Base-by-base conservation (phyloP, 2,113 vertebrate species). In the Etheostoma spectabile region DNA sequence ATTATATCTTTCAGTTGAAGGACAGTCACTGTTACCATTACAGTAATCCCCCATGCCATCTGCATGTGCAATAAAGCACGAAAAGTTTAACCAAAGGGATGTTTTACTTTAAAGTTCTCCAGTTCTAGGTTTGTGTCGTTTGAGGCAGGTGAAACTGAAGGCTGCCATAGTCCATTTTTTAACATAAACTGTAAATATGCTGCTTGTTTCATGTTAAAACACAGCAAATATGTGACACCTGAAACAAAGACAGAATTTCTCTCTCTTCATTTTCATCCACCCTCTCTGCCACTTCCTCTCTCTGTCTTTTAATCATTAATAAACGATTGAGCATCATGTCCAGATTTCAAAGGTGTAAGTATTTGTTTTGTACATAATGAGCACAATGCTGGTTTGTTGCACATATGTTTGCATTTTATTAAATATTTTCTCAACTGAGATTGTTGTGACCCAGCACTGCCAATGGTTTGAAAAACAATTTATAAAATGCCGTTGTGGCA, bases 191-290 rank as follows among this genome's bases (percentile, higher is more conserved):
- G 89, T 90, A 92, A 92, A 93, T 88, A 90, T 18, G 82, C 77
- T 46, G 63, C 73, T 75, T 91, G 90, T 93, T 89, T 91, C 51
- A 83, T 85, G 83, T 90, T 74, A 42, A 85, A 90, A 93, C 90
- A 92, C 74, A 79, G 83, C n/a, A 45, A 79, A 51, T 13, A n/a
- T 60, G 51, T 78, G 69, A 79, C 4, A 5, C 66, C 27, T 83
- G 60, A 84, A 60, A 63, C 67, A 59, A 67, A 68, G 30, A 64
- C 70, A 38, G 57, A 38, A 49, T 15, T 22, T 66, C 46, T 51
- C 67, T 52, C 16, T 62, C 71, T 59, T 38, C 22, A 27, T 61
- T 30, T 52, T 81, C 67, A 18, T 60, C 59, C 11, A 72, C 67
- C 5, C 16, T 63, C 22, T 68, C 67, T 57, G 56, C 56, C 52